A percentile compares a stretch with the other conserved stretches of the same genome.
These are phyloP conservation scores for Eueides isabella DNA, from an alignment of 1,140 invertebrate genomes.

Conservation along the genomic window DNA sequence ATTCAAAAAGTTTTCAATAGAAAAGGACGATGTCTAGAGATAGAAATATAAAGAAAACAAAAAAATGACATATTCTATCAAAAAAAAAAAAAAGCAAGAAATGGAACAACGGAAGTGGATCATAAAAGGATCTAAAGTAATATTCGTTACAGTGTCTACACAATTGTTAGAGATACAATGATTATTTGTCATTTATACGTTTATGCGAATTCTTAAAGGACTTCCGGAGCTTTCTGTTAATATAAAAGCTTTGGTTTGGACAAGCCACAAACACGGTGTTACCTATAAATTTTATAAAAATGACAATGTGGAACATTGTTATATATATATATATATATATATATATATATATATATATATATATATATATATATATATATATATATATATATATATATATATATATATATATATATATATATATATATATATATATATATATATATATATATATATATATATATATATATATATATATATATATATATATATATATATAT, in stretches of 20 bases:
- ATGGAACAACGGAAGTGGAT: constrained; percentile 1
- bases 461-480: too few relatives aligned
- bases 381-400: too few relatives aligned
- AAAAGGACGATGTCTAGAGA: background rate
- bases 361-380: too few relatives aligned
- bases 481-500: too few relatives aligned
- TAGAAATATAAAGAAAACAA: background rate
- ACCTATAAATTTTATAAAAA: background rate
- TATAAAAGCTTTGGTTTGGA: constrained; percentile 42
- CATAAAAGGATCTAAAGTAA: background rate
- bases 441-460: too few relatives aligned
- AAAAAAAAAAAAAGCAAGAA: background rate
- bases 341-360: too few relatives aligned
- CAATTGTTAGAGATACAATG: constrained; percentile 45
- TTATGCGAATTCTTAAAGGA: constrained; percentile 56
- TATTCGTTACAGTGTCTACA: constrained; percentile 23
- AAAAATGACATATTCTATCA: constrained; percentile 3
- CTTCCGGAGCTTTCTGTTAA: constrained; percentile 63
- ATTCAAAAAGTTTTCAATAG: background rate
- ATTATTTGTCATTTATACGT: constrained; percentile 70
- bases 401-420: too few relatives aligned
- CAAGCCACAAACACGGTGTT: constrained; percentile 20
- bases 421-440: too few relatives aligned
- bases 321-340: background rate
- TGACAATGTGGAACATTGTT: background rate